These are phyloP conservation scores for Hydractinia echinata DNA, from an alignment of 30 jellyfish, hydroid and myxozoan species.

Conservation along the genomic window DNA sequence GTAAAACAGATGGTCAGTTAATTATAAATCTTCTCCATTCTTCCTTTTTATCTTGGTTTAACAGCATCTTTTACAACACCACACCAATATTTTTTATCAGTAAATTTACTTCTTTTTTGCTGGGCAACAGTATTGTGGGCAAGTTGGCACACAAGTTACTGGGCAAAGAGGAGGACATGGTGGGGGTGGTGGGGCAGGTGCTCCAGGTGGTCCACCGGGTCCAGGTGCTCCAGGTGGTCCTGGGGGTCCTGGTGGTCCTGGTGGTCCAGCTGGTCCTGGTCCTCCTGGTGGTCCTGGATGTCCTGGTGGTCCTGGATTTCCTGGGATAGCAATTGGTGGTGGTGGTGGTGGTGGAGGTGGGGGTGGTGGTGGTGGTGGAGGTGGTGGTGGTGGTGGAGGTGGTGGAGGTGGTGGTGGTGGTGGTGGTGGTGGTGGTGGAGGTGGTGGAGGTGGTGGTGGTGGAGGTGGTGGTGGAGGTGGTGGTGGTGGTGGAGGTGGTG, in stretches of 20 bases:
- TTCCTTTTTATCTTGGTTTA: too few species aligned
- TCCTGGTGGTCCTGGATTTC: slow-evolving; percentile 85
- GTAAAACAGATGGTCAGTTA: too few species aligned
- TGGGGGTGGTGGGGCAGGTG: slow-evolving; percentile 50
- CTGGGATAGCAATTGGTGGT: slow-evolving; percentile 33
- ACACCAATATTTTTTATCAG: background rate
- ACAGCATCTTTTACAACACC: too few species aligned
- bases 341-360: slow-evolving; percentile 26
- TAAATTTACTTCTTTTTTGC: slow-evolving; percentile 12
- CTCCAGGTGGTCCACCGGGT: slow-evolving; percentile 86
- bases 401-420: slow-evolving; percentile 99
- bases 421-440: slow-evolving; percentile 97
- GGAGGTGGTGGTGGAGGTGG: slow-evolving; percentile 95
- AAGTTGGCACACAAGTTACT: slow-evolving; percentile 35
- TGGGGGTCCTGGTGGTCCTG: slow-evolving; percentile 97
- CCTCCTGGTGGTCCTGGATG: slow-evolving; percentile 89
- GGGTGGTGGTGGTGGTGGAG: slow-evolving; percentile 16
- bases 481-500: slow-evolving; percentile 96
- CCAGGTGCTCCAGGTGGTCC: slow-evolving; percentile 92
- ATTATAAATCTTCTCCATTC: too few species aligned
- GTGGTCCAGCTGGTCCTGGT: slow-evolving; percentile 84
- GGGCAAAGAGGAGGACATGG: slow-evolving; percentile 48
- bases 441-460: slow-evolving; percentile 97
- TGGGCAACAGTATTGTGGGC: slow-evolving; percentile 35
- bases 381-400: slow-evolving; percentile 95